Percentiles rank a stretch among this genome's conserved stretches.
phyloP scores from a whole-genome alignment of 2,113 vertebrate species.

The Aptenodytes forsteri region DNA sequence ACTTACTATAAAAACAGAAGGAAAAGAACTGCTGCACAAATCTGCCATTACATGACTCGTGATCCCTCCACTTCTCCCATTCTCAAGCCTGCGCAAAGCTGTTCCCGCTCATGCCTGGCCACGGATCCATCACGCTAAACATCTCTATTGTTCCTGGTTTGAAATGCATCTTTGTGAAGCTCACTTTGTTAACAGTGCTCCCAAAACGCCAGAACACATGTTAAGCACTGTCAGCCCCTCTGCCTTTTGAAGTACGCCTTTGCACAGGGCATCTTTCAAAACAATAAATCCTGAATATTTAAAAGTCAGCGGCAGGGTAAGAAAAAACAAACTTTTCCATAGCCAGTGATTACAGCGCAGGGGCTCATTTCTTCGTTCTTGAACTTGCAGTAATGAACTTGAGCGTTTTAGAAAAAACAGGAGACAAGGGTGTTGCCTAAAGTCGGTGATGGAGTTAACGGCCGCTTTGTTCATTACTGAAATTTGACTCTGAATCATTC shows the following conservation, averaged over 20 bases:
- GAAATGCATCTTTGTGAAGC: background rate
- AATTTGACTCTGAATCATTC: constrained; percentile 1
- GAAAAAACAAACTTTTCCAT: background rate
- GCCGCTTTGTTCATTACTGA: background rate
- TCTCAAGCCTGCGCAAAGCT: background rate
- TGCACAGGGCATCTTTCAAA: background rate
- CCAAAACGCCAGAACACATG: background rate
- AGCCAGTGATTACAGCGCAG: background rate
- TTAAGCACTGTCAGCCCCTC: background rate
- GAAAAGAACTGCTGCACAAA: background rate
- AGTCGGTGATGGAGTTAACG: background rate
- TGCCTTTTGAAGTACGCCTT: background rate
- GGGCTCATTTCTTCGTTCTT: background rate
- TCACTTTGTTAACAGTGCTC: background rate
- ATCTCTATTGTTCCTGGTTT: background rate
- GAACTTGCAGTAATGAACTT: background rate
- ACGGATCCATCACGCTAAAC: background rate
- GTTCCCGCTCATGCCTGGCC: background rate
- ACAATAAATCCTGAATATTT: constrained; percentile 33
- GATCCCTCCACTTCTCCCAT: background rate
- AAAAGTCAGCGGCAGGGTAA: background rate
- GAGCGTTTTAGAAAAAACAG: background rate
- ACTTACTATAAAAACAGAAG: constrained; percentile 18
- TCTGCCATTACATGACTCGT: background rate
- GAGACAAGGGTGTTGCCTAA: background rate